Conservation (phyloP, 1,140 invertebrate species). For the Drosophila bipectinata region DNA sequence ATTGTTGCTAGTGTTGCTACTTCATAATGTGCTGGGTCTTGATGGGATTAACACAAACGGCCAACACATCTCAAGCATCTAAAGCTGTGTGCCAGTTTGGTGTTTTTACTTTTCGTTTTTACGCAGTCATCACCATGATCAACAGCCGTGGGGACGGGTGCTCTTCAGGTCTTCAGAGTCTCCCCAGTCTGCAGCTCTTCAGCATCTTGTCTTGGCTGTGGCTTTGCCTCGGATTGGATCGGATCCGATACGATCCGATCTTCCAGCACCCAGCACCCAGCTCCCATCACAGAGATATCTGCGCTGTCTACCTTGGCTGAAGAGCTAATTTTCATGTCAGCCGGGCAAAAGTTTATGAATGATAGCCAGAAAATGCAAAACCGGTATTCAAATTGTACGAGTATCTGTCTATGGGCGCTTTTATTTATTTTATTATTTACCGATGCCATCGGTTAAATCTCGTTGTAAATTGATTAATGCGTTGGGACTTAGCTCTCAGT, state of each 20-base stretch:
- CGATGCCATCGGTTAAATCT: slow-evolving; percentile 44
- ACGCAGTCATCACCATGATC: slow-evolving; percentile 76
- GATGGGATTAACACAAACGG: slow-evolving; percentile 82
- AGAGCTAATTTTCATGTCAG: slow-evolving; percentile 81
- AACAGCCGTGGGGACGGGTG: slow-evolving; percentile 49
- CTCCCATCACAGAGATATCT: slow-evolving; percentile 32
- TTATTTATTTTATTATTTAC: slow-evolving; percentile 62
- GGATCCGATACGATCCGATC: slow-evolving; percentile 7
- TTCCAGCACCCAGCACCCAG: slow-evolving; percentile 5
- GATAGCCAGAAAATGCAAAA: slow-evolving; percentile 70
- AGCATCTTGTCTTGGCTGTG: slow-evolving; percentile 14
- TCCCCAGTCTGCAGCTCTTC: slow-evolving; percentile 53
- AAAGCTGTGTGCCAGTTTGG: slow-evolving; percentile 77
- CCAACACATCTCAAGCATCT: slow-evolving; percentile 79
- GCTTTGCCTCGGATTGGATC: slow-evolving; percentile 8
- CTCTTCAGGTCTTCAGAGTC: slow-evolving; percentile 53
- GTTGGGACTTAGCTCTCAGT: not conserved
- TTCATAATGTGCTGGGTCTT: slow-evolving; percentile 74
- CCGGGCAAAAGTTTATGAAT: slow-evolving; percentile 75
- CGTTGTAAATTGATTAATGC: slow-evolving; percentile 73
- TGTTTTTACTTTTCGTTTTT: slow-evolving; percentile 71
- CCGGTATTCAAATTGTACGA: slow-evolving; percentile 52
- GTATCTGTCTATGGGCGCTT: slow-evolving; percentile 11
- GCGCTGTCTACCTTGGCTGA: slow-evolving; percentile 73
- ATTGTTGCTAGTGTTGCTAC: slow-evolving; percentile 66